Evolutionary conservation across 2,888 invertebrate genomes (phyloP).

Genomic region (Heliconius aoede): DNA sequence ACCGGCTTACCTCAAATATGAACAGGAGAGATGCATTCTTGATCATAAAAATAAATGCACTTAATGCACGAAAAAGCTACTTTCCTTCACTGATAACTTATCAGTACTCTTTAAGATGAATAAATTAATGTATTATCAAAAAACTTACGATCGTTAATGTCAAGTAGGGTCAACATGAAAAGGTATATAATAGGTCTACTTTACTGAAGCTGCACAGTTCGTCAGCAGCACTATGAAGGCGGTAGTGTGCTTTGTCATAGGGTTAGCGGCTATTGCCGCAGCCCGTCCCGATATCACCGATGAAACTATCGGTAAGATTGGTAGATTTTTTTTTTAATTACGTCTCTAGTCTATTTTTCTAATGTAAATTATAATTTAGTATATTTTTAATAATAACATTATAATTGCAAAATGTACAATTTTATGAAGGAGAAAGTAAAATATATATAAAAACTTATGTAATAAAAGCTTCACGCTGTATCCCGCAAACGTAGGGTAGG

Average conservation of each 20-base stretch:
- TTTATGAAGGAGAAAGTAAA: background rate
- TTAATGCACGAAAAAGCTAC: slow-evolving; percentile 15
- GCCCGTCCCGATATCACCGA: slow-evolving; percentile 68
- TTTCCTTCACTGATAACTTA: slow-evolving; percentile 18
- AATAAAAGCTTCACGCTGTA: no score
- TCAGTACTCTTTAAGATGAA: background rate
- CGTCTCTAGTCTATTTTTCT: background rate
- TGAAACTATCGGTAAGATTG: slow-evolving; percentile 59
- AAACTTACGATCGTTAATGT: slow-evolving; percentile 35
- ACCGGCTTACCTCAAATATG: background rate
- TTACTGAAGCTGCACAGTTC: slow-evolving; percentile 60
- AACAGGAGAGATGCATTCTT: background rate
- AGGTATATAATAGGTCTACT: slow-evolving; percentile 42
- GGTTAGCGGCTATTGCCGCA: slow-evolving; percentile 68
- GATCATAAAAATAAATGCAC: background rate
- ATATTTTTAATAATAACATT: no score
- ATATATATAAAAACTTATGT: background rate
- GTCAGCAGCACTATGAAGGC: slow-evolving; percentile 69
- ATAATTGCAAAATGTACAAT: no score
- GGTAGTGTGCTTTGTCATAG: slow-evolving; percentile 61
- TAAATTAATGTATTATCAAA: slow-evolving; percentile 21
- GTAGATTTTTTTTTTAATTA: background rate
- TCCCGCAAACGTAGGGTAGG: no score
- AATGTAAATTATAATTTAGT: background rate
- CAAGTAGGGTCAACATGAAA: slow-evolving; percentile 35